Percentiles rank a stretch among this genome's conserved stretches.
Conservation (phyloP, 2,888 invertebrate genomes). For the Odontothrips loti region DNA sequence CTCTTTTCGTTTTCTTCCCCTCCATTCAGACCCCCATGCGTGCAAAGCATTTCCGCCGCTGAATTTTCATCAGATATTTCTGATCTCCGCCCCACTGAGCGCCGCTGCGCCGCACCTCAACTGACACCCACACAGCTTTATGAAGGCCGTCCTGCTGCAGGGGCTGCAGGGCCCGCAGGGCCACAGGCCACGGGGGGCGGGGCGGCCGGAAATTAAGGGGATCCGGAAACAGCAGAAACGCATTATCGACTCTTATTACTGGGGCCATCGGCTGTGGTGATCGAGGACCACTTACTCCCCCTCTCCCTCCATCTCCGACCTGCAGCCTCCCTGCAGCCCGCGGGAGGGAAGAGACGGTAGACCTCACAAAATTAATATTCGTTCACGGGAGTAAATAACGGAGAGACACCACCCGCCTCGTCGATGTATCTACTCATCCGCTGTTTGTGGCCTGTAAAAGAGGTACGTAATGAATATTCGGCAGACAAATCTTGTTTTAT, state of each 20-base stretch:
- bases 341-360: background rate
- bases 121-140: background rate
- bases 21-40: background rate
- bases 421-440: background rate
- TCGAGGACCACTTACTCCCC: background rate
- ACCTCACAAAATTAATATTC: background rate
- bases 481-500: background rate
- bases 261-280: background rate
- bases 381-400: background rate
- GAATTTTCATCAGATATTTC: background rate
- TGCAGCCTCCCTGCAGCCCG: background rate
- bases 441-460: background rate
- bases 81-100: background rate
- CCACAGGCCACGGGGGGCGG: background rate
- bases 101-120: background rate
- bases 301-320: background rate
- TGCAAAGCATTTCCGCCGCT: background rate
- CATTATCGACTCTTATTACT: background rate
- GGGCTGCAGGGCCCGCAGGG: background rate
- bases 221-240: constrained; percentile 6
- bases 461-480: background rate
- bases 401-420: background rate
- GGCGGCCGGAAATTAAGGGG: constrained; percentile 3
- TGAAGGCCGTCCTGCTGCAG: no score
- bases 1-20: no score